Evolutionary conservation across 2,888 invertebrate species (phyloP), one percentile per base, ranked within the genome.

Genomic region (Aricia artaxerxes): DNA sequence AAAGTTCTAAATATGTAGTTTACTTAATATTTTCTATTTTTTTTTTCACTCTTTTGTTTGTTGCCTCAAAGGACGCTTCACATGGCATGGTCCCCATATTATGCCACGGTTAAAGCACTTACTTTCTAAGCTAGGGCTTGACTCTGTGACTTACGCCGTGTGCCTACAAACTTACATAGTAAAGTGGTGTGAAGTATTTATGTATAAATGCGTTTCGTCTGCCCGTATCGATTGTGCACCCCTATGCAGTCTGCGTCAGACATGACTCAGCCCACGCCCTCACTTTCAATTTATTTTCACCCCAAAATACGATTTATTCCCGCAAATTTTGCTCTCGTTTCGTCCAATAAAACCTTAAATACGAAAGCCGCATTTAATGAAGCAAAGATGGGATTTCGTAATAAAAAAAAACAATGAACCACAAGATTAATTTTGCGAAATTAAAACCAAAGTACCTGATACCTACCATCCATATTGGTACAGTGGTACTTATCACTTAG

Each of bases 211-310:
- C 64, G 16, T 79, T 79, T 80, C 81, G 84, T 85, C 85, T 85
- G 85, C 82, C 77, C 77, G 83, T 85, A 85, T 85, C 81, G 85
- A 85, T 84, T 83, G 64, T 80, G 81, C 82, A 81, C 84, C 85
- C 84, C 81, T 80, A 81, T 82, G 82, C 83, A 82, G 80, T 79
- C 78, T 81, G 83, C 82, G 83, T 81, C 82, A 80, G 78, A 81
- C 82, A 81, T 75, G 82, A 84, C 80, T 85, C 84, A 83, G 81
- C 81, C 82, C 82, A 78, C 82, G 79, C 83, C 83, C 81, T 82
- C 44, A 80, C 81, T 79, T 78, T 73, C 53, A 24, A 73, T 73
- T 44, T 73, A 44, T 9, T 44, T 73, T 75, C 75, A 49, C 44
- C 75, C 44, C 53, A 75, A 76, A 76, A 57, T 76, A 57, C 76